Evolutionary conservation across 2,113 vertebrate genomes (phyloP).

Genomic region (Syngnathus typhle): DNA sequence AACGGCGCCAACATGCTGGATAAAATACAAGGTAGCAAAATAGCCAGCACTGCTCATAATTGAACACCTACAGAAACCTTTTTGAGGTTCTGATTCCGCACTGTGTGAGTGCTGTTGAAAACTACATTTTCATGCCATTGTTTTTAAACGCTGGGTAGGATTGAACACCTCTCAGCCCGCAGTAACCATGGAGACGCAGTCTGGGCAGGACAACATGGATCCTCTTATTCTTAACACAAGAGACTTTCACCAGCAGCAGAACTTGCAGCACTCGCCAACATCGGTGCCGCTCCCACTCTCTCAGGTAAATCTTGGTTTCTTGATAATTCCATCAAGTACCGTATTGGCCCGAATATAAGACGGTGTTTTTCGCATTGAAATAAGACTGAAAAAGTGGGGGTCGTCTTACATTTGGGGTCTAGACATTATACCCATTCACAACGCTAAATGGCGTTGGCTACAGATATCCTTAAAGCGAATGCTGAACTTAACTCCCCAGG

Average conservation of each 20-base stretch:
- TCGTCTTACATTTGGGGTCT: too few species aligned
- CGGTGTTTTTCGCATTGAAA: too few species aligned
- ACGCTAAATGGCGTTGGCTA: too few species aligned
- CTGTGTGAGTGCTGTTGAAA: constrained; percentile 21
- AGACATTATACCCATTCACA: too few species aligned
- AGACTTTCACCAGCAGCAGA: constrained; percentile 72
- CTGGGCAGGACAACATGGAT: constrained; percentile 69
- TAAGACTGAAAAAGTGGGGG: too few species aligned
- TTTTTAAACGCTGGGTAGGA: constrained; percentile 63
- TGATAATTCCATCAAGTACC: too few species aligned
- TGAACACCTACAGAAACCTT: background rate
- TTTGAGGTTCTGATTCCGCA: constrained; percentile 13
- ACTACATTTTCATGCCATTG: constrained; percentile 13
- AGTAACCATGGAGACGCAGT: constrained; percentile 71
- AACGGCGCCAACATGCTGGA: constrained; percentile 75
- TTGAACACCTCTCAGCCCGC: constrained; percentile 71
- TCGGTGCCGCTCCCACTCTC: constrained; percentile 81
- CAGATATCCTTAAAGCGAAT: too few species aligned
- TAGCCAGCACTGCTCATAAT: background rate
- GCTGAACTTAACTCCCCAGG: too few species aligned
- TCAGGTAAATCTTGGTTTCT: constrained; percentile 68
- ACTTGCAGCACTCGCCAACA: constrained; percentile 77
- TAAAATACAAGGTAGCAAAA: constrained; percentile 66
- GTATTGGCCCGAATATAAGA: too few species aligned
- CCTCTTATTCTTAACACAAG: constrained; percentile 77